Conservation (phyloP, 2,888 invertebrate species). For the Blera fallax region DNA sequence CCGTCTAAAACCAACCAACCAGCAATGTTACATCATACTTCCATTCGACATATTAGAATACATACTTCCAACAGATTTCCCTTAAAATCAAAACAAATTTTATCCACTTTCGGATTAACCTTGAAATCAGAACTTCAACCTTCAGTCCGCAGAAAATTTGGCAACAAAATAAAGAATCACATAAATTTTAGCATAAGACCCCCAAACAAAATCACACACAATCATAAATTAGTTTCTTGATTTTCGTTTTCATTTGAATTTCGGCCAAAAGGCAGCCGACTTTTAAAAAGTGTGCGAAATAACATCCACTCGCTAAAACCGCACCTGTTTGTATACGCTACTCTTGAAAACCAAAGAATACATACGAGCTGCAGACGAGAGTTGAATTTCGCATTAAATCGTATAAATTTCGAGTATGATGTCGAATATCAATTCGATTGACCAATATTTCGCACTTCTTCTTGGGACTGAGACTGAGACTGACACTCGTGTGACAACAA, state of each 20-base stretch:
- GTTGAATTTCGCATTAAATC: slow-evolving; percentile 8
- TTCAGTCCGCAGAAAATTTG: background rate
- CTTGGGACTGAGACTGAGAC: slow-evolving; percentile 15
- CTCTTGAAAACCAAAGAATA: background rate
- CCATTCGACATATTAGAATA: no score
- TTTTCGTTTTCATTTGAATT: slow-evolving; percentile 33
- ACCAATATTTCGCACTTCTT: slow-evolving; percentile 43
- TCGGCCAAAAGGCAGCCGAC: slow-evolving; percentile 5
- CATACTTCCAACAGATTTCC: no score
- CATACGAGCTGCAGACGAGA: background rate
- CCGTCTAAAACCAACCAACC: no score
- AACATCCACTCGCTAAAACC: slow-evolving; percentile 18
- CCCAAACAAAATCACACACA: slow-evolving; percentile 14
- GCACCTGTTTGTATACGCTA: slow-evolving; percentile 12
- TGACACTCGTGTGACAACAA: slow-evolving; percentile 6
- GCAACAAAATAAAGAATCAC: background rate
- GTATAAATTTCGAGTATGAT: background rate
- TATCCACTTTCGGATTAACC: background rate
- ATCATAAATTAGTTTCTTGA: slow-evolving; percentile 2
- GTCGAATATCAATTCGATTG: slow-evolving; percentile 32
- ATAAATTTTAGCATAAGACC: background rate
- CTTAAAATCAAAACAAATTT: background rate
- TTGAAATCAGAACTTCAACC: background rate
- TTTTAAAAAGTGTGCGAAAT: background rate
- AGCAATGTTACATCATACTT: no score